These are phyloP conservation scores for Papilio dardanus DNA, from an alignment of 1,140 invertebrate species.

Conservation along the genomic window DNA sequence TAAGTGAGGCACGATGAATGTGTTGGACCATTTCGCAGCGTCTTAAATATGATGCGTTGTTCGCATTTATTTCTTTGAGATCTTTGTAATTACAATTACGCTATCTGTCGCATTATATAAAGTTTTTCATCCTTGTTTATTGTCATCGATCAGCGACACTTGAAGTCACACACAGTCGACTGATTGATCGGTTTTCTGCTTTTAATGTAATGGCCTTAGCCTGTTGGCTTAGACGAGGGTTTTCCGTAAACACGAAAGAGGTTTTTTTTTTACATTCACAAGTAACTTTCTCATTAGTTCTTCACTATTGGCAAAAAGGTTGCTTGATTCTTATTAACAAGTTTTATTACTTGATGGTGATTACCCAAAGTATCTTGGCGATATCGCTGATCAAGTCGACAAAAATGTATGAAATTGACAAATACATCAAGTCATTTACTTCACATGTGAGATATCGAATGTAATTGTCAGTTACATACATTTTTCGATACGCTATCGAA, in stretches of 20 bases:
- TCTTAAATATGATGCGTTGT: too few relatives aligned
- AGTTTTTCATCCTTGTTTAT: constrained; percentile 13
- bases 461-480: too few relatives aligned
- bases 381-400: too few relatives aligned
- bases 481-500: too few relatives aligned
- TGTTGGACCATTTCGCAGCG: too few relatives aligned
- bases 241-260: constrained; percentile 9
- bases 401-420: too few relatives aligned
- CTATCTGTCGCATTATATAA: neutral
- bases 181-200: constrained; percentile 31
- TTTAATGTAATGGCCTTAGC: constrained; percentile 31
- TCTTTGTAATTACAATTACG: neutral
- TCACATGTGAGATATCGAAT: too few relatives aligned
- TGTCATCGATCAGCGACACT: constrained; percentile 30
- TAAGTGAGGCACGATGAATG: too few relatives aligned
- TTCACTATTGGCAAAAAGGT: neutral
- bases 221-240: constrained; percentile 17
- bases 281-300: neutral
- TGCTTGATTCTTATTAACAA: neutral
- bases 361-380: too few relatives aligned
- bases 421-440: too few relatives aligned
- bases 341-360: too few relatives aligned
- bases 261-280: constrained; percentile 12
- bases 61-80: too few relatives aligned
- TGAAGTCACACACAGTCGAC: constrained; percentile 18